phyloP scores from a whole-genome alignment of 2,113 vertebrate species.

The Bucco capensis region DNA sequence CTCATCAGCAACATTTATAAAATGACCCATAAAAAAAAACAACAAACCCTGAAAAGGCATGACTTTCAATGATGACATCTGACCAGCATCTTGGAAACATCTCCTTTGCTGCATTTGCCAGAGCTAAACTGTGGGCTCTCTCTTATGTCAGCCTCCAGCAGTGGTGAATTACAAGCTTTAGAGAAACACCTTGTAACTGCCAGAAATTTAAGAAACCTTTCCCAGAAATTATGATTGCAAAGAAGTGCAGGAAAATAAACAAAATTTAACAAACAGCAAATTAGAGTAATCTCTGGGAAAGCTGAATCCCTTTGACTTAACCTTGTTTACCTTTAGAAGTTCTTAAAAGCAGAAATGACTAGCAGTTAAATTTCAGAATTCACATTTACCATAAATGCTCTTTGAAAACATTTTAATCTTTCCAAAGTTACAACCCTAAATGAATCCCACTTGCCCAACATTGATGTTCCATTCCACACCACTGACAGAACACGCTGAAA shows the following conservation, averaged over 20 bases:
- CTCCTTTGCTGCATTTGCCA: constrained; percentile 9
- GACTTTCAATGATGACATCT: neutral
- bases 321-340: neutral
- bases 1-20: neutral
- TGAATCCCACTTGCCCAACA: neutral
- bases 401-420: neutral
- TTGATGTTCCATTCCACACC: neutral
- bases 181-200: constrained; percentile 25
- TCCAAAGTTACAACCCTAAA: neutral
- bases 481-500: neutral
- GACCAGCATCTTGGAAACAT: neutral
- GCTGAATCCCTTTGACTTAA: neutral
- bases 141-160: neutral
- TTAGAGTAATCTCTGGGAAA: neutral
- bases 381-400: neutral
- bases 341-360: neutral
- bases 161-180: neutral
- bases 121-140: neutral
- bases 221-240: constrained; percentile 9
- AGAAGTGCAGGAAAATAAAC: neutral
- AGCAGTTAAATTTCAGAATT: neutral
- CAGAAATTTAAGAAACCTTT: constrained; percentile 20
- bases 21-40: neutral
- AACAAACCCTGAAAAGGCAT: neutral
- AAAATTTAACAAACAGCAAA: neutral